Percentiles rank a stretch among this genome's conserved stretches.
Evolutionary conservation across 2,797 vertebrate genomes (phyloP).

Genomic region (Sebastes steindachneri): DNA sequence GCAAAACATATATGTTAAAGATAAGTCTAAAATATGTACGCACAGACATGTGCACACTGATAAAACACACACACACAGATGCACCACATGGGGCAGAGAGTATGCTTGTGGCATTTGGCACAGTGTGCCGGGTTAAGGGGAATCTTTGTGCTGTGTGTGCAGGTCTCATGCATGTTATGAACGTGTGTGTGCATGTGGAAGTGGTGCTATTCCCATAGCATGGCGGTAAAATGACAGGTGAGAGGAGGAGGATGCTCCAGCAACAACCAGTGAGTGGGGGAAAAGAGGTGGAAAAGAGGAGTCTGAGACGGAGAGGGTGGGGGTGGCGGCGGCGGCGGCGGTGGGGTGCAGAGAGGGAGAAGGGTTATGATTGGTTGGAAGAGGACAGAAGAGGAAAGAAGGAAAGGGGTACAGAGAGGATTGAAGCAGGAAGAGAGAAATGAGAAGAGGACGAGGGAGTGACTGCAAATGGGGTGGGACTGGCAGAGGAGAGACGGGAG

Average conservation of each 20-base stretch:
- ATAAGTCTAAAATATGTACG: constrained; percentile 10
- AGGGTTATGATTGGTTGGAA: constrained; percentile 69
- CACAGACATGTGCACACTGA: background rate
- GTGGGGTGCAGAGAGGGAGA: constrained; percentile 25
- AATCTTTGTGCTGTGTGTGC: constrained; percentile 42
- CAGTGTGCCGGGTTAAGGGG: constrained; percentile 13
- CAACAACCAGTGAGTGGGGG: constrained; percentile 48
- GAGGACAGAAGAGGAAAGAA: constrained; percentile 60
- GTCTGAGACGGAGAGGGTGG: constrained; percentile 38
- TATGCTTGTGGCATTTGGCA: constrained; percentile 10
- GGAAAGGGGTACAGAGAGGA: constrained; percentile 55
- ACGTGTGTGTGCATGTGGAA: constrained; percentile 50
- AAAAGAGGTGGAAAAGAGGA: constrained; percentile 46
- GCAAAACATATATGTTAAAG: constrained; percentile 1
- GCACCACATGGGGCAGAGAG: constrained; percentile 9
- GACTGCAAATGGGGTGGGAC: constrained; percentile 80
- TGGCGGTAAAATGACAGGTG: constrained; percentile 86
- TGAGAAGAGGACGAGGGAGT: constrained; percentile 72
- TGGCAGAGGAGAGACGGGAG: constrained; percentile 72
- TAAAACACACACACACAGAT: constrained; percentile 7
- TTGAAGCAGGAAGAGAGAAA: constrained; percentile 72
- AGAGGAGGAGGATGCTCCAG: constrained; percentile 80
- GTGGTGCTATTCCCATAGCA: constrained; percentile 83
- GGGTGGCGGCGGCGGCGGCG: background rate
- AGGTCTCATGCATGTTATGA: constrained; percentile 33